phyloP scores from a whole-genome alignment of 2,888 invertebrate genomes.

The Phyto melanocephala region DNA sequence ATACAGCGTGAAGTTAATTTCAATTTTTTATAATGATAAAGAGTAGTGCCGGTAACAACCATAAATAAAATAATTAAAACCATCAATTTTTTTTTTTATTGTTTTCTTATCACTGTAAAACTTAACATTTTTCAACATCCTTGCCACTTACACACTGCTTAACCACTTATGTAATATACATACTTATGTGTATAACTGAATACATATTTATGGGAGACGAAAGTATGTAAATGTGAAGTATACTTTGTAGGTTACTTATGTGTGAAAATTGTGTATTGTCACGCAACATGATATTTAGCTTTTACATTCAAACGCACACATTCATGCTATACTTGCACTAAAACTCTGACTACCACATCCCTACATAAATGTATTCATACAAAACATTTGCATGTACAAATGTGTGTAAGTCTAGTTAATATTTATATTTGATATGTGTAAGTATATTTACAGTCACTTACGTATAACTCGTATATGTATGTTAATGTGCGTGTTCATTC shows the following conservation, averaged over 20 bases:
- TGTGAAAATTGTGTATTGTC: slow-evolving; percentile 53
- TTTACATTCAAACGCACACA: slow-evolving; percentile 8
- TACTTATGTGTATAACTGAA: background rate
- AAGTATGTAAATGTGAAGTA: slow-evolving; percentile 5
- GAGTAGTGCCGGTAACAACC: too few species aligned
- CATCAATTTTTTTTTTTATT: too few species aligned
- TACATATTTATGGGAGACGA: background rate
- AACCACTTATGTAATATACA: slow-evolving; percentile 20
- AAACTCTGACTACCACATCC: background rate
- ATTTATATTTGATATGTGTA: background rate
- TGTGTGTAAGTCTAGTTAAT: slow-evolving; percentile 18
- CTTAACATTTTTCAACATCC: background rate
- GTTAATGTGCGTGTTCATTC: background rate
- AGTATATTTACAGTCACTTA: background rate
- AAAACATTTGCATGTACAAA: background rate
- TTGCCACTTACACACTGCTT: slow-evolving; percentile 18
- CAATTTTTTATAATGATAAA: too few species aligned
- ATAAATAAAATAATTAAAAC: too few species aligned
- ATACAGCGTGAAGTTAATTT: too few species aligned
- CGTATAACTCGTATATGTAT: too few species aligned
- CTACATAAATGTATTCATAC: too few species aligned
- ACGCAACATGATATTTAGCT: slow-evolving; percentile 61
- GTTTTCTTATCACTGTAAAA: slow-evolving; percentile 22
- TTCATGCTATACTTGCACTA: background rate
- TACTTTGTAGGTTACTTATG: slow-evolving; percentile 31